Evolutionary conservation across 1,140 invertebrate genomes (phyloP), one percentile per base, ranked within the genome.

Genomic region (Drosophila grimshawi): DNA sequence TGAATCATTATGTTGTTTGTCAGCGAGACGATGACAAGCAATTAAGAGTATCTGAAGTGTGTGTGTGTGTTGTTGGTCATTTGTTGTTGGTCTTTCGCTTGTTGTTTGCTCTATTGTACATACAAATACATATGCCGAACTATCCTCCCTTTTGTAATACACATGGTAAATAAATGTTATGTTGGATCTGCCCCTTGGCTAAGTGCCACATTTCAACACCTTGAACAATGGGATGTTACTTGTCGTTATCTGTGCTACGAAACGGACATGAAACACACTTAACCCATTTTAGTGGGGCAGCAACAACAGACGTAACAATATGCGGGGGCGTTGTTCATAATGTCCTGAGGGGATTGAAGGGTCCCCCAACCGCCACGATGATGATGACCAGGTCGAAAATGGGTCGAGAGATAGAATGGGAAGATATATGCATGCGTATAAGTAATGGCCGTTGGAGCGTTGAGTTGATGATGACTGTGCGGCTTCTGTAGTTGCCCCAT

Each of bases 391-490:
- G 62, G n/a, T 51, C 2, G 29, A 41, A 19, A 69, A 59, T 2
- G 29, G 37, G 8, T 1, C 45, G 52, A 11, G 51, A 55, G 6
- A 39, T 4, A 46, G 35, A 39, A 11, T 51, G 30, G 37, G 19
- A 2, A 45, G 46, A 41, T 52, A 51, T 27, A 72, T 63, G 19
- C 19, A 19, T 41, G 35, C 46, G 49, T 63, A 53, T 68, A 79
- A 81, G 64, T 73, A 88, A 88, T 86, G 80, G 70, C 72, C 77
- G 63, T 19, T 19, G 19, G 65, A 55, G 66, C 59, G 68, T 82
- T 52, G 68, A 82, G 76, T 72, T 72, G 72, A 68, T 88, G 83
- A 86, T 86, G 83, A 86, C 83, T 77, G 48, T 78, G 62, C 80
- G 37, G 60, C 73, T 75, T 65, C 69, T 64, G 56, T 52, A 55